Evolutionary conservation across 92 coral and sea anemone genomes (phyloP).

Genomic region (Phenganax marumi): DNA sequence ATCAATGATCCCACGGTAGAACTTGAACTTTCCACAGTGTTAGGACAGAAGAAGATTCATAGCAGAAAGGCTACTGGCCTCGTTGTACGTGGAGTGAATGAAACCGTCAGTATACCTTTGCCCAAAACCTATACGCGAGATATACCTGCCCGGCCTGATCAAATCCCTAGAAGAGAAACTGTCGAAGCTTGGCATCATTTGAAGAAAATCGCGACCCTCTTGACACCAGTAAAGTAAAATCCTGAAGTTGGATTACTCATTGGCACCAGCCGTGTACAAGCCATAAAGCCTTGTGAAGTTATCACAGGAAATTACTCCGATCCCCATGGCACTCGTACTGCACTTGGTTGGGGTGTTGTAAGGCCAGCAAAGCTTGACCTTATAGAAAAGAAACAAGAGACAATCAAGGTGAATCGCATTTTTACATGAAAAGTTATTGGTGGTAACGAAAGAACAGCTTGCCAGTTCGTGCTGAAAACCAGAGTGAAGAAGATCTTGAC

Average conservation of each 20-base stretch:
- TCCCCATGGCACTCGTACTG: too few relatives aligned
- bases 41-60: background rate
- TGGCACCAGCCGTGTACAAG: too few relatives aligned
- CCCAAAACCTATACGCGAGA: background rate
- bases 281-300: too few relatives aligned
- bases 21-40: background rate
- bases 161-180: too few relatives aligned
- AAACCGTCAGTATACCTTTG: background rate
- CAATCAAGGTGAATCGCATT: background rate
- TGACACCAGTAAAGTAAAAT: conserved; percentile 33
- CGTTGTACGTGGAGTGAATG: background rate
- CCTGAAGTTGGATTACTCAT: conserved; percentile 41
- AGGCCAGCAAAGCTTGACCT: background rate
- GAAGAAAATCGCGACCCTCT: conserved; percentile 19
- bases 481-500: too few relatives aligned
- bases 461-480: too few relatives aligned
- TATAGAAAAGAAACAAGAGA: background rate
- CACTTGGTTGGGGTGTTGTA: background rate
- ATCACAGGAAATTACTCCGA: too few relatives aligned
- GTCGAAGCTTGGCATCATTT: too few relatives aligned
- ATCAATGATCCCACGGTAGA: background rate
- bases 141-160: background rate
- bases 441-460: too few relatives aligned
- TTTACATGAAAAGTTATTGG: too few relatives aligned
- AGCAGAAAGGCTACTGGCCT: background rate